Evolutionary conservation across 2,797 vertebrate species (phyloP), one percentile per base, ranked within the genome.

Genomic region (Forpus xanthops): DNA sequence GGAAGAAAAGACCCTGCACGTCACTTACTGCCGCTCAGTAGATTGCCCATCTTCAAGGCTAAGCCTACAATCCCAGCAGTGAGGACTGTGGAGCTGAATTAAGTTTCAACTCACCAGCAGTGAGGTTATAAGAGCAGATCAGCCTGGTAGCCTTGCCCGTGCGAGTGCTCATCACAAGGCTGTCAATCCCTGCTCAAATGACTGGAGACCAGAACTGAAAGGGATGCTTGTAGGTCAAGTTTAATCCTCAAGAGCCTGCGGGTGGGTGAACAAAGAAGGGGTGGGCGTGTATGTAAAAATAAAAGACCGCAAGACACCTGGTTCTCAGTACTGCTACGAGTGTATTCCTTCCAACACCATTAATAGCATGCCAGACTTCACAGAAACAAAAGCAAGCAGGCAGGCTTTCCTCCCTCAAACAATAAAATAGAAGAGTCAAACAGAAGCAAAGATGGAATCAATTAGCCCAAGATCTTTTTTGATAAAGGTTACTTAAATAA

Each of bases 401-500:
- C 70, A 71, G 56, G 42, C 58, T 60, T 65, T 88, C 79, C 89
- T 94, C 91, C 93, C 79, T 84, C 49, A 1, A 80, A 80, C 67
- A 91, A 91, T 78, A 64, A 93, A 94, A 93, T 6, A 87, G 85
- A 65, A 80, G 58, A 93, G 82, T 85, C 56, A 49, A 90, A 47
- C 44, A 93, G 93, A 90, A 70, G 56, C 62, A 92, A 71, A 90
- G 88, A 92, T 6, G 41, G 82, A 96, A 93, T 96, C 96, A 95
- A 91, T 96, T 95, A 97, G 90, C 78, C 88, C 61, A 44, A 96
- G 96, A 96, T 94, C 64, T 88, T 96, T 92, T 94, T 96, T 94
- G 93, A 90, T 85, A 89, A 94, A 92, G 91, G 90, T 96, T 95
- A 93, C 93, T 96, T 94, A 94, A 96, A 95, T 95, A 92, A 93